Base-by-base conservation (phyloP, 2,113 vertebrate genomes). In the Grallaria varia region DNA sequence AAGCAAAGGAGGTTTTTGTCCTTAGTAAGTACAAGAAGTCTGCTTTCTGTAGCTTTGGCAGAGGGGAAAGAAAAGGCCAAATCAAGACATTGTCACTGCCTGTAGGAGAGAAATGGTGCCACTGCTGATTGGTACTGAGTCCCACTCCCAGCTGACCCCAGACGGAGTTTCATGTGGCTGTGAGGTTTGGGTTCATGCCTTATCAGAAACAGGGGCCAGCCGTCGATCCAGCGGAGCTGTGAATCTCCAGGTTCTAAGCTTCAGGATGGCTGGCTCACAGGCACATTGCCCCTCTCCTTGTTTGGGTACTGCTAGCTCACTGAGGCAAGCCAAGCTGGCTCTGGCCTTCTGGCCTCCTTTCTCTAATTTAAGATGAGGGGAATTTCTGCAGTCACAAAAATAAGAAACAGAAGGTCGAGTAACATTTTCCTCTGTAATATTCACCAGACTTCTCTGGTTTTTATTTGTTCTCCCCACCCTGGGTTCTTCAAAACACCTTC, bases 401-500 rank as follows among this genome's bases (percentile, higher is more conserved):
- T 35, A 78, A 93, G 84, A 90, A 93, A 64, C 39, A 71, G 86
- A 84, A 89, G 91, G 87, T 21, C 39, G 42, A 81, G n/a, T 16
- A 79, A 49, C 56, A 64, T 90, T 84, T 93, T 84, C 75, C 86
- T 94, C 72, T 92, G 83, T 63, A 84, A 93, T 56, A 37, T 45
- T 81, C 60, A 87, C 27, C 83, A 87, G 79, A 42, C 44, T 75
- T 47, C 64, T 96, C 88, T 93, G 90, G 62, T 94, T 97, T 94
- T 90, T 77, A 96, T 95, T 94, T 96, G 83, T 73, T 53, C 69
- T 96, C 44, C 58, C 73, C 77, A 47, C 68, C 68, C 66, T 49
- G 79, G 31, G 56, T 63, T 90, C 93, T 95, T 95, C 86, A 89
- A 81, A 96, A 96, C 93, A 96, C 93, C 93, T 96, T 90, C 82